These are phyloP conservation scores for Potamilus streckersoni DNA, from an alignment of 1,140 invertebrate genomes.

Conservation along the genomic window DNA sequence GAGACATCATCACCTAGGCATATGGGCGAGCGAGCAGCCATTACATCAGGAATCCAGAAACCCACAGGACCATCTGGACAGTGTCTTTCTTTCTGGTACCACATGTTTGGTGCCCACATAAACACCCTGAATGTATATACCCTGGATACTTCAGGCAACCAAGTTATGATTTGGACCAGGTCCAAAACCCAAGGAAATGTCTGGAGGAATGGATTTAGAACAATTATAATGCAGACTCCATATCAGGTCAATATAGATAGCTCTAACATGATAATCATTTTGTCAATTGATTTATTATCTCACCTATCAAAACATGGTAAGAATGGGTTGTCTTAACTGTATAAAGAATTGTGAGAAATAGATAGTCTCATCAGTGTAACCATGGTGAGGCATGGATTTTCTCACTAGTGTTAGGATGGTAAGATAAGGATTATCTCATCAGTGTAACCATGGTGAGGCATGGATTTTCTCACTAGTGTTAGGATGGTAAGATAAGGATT, in stretches of 20 bases:
- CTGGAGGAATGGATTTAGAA: conserved; percentile 51
- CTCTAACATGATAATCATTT: too few species aligned
- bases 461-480: too few species aligned
- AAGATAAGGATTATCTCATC: too few species aligned
- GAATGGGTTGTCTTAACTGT: too few species aligned
- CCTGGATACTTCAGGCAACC: conserved; percentile 27
- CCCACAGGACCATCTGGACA: conserved; percentile 22
- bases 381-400: too few species aligned
- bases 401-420: too few species aligned
- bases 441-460: too few species aligned
- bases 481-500: too few species aligned
- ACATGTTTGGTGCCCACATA: conserved; percentile 78
- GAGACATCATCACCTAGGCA: conserved; percentile 59
- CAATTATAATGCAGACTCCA: conserved; percentile 30
- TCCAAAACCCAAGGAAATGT: conserved; percentile 56
- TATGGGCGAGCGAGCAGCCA: conserved; percentile 53
- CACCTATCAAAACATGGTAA: too few species aligned
- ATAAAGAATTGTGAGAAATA: too few species aligned
- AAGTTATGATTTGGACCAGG: conserved; percentile 54
- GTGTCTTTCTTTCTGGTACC: conserved; percentile 76
- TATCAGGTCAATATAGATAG: conserved; percentile 32
- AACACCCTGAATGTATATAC: conserved; percentile 57
- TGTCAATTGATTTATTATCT: too few species aligned
- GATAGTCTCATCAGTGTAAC: too few species aligned
- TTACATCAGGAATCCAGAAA: conserved; percentile 45